phyloP scores from a whole-genome alignment of 2,113 vertebrate species.

The Equus przewalskii region DNA sequence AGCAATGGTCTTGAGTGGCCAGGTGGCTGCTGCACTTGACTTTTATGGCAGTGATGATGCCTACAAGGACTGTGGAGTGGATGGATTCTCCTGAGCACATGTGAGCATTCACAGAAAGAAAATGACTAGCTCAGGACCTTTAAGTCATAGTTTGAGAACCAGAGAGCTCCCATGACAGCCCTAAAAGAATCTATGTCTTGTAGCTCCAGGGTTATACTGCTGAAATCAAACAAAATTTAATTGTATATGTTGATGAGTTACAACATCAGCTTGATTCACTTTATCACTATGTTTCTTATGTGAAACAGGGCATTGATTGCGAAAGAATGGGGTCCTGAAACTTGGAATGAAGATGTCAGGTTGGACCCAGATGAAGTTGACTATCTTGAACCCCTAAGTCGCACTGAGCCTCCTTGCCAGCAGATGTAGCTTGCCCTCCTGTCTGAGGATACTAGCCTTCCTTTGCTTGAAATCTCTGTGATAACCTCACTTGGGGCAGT shows the following conservation, averaged over 20 bases:
- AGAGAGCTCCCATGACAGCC: not conserved
- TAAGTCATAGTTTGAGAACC: not conserved
- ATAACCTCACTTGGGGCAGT: not conserved
- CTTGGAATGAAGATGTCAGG: not conserved
- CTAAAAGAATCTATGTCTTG: not conserved
- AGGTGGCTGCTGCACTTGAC: not conserved
- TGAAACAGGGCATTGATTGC: not conserved
- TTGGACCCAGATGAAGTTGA: not conserved
- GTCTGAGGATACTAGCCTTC: not conserved
- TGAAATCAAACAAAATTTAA: not conserved
- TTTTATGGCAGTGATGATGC: not conserved
- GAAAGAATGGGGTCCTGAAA: not conserved
- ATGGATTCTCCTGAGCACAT: not conserved
- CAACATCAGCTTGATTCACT: not conserved
- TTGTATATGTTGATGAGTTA: not conserved
- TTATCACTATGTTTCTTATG: not conserved
- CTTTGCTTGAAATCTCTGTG: not conserved
- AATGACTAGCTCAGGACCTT: not conserved
- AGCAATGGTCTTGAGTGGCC: not conserved
- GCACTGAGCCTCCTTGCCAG: too few species aligned
- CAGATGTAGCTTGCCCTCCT: not conserved
- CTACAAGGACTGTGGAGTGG: not conserved
- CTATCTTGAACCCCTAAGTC: not conserved
- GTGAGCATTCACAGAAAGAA: not conserved
- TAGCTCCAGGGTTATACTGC: not conserved